Conservation (phyloP, 2,113 vertebrate species). For the Antechinus flavipes region DNA sequence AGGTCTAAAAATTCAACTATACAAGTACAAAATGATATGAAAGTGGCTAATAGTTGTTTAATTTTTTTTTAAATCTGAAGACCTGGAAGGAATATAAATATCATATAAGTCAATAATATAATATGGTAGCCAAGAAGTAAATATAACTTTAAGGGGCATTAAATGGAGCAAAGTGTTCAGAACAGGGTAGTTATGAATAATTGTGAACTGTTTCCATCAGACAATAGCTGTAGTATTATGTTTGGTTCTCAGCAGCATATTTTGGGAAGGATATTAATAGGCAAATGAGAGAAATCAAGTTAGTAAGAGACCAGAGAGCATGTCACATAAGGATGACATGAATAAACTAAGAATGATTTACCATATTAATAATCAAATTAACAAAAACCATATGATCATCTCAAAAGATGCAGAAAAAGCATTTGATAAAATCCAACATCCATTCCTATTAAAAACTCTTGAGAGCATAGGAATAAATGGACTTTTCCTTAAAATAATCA, state of each 20-base stretch:
- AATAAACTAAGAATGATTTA: no score
- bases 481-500: no score
- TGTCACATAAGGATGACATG: no score
- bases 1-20: not conserved
- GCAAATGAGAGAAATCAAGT: no score
- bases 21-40: not conserved
- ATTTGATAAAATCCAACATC: no score
- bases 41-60: not conserved
- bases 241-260: not conserved
- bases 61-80: not conserved
- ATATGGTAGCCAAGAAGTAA: not conserved
- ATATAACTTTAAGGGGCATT: not conserved
- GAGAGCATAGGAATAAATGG: no score
- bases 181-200: not conserved
- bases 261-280: not conserved
- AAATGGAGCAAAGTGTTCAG: not conserved
- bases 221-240: not conserved
- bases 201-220: not conserved
- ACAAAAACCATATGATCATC: no score
- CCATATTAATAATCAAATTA: no score
- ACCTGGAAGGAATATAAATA: not conserved
- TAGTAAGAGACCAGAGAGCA: no score
- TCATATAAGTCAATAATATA: not conserved
- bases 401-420: no score
- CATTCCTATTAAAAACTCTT: no score